Percentiles rank a stretch among this genome's conserved stretches.
These are phyloP conservation scores for Piliocolobus tephrosceles DNA, from an alignment of 2,113 vertebrate species.

Conservation along the genomic window DNA sequence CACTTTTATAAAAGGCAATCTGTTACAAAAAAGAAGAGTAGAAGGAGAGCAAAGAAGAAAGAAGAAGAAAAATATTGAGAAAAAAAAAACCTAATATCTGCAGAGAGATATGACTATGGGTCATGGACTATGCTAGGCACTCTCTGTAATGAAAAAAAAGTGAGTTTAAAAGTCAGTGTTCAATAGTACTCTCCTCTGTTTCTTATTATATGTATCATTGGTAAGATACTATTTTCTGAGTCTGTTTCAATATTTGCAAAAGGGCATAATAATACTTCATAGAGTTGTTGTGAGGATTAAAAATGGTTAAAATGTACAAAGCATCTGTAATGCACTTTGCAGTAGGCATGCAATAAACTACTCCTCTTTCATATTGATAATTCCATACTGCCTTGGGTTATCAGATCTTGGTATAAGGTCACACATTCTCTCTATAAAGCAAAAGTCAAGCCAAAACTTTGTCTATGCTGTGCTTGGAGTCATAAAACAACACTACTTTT, in stretches of 20 bases:
- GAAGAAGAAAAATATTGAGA: not conserved
- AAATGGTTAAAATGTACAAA: not conserved
- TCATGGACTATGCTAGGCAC: not conserved
- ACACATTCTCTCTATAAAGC: not conserved
- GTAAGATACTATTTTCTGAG: not conserved
- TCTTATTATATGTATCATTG: not conserved
- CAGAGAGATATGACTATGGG: not conserved
- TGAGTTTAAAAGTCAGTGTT: not conserved
- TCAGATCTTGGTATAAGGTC: not conserved
- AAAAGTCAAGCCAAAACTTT: not conserved
- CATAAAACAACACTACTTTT: not conserved
- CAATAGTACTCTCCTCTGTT: not conserved
- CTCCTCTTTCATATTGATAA: not conserved
- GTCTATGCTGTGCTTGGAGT: not conserved
- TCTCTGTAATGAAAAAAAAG: not conserved
- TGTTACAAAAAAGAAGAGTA: not conserved
- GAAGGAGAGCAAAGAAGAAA: not conserved
- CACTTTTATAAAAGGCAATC: not conserved
- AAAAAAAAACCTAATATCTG: not conserved
- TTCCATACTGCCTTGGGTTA: not conserved
- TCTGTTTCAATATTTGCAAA: not conserved
- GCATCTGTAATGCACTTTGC: not conserved
- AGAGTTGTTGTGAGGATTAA: not conserved
- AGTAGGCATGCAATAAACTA: not conserved
- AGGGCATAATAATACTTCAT: not conserved